Evolutionary conservation across 1,140 invertebrate species (phyloP).

Genomic region (Drosophila sp.): DNA sequence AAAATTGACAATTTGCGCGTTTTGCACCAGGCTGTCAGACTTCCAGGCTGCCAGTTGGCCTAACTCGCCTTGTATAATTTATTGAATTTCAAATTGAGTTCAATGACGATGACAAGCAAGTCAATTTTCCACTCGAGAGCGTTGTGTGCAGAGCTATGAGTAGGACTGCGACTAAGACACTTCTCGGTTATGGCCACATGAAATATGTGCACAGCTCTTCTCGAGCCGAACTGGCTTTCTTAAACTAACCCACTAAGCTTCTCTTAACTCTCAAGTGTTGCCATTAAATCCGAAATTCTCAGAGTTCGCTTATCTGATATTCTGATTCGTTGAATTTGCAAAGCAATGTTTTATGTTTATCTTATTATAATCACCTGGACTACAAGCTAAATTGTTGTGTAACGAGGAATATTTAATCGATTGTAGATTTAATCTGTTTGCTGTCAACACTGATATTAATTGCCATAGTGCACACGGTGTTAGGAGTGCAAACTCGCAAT

Average conservation of each 20-base stretch:
- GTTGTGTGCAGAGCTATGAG: conserved; percentile 38
- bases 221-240: no score
- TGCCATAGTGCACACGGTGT: no score
- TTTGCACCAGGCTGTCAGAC: conserved; percentile 42
- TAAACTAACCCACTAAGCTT: conserved; percentile 4
- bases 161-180: conserved; percentile 6
- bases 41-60: conserved; percentile 25
- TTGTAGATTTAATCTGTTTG: background rate
- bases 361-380: no score
- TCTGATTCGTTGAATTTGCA: no score
- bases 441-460: background rate
- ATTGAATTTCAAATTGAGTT: conserved; percentile 84
- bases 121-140: conserved; percentile 84
- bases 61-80: conserved; percentile 68
- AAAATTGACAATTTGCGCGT: conserved; percentile 81
- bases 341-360: no score
- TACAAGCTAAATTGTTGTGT: no score
- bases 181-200: conserved; percentile 55
- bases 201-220: conserved; percentile 72
- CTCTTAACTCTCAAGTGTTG: background rate
- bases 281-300: background rate
- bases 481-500: background rate
- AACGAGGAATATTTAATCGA: background rate
- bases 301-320: no score
- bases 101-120: conserved; percentile 83